Conservation (phyloP, 2,113 vertebrate genomes). For the Grallaria varia region DNA sequence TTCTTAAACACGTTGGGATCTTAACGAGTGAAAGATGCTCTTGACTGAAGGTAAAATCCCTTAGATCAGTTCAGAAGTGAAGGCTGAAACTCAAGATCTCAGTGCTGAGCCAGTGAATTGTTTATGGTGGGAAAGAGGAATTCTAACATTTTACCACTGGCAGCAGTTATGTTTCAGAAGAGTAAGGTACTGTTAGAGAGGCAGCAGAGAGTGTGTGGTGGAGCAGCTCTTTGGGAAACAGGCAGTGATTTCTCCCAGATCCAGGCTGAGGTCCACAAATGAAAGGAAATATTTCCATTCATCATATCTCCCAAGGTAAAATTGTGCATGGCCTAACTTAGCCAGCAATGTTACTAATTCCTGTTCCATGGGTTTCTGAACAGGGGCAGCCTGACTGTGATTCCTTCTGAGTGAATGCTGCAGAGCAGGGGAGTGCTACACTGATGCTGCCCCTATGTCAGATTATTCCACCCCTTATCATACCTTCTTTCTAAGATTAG, state of each 20-base stretch:
- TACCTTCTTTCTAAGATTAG: neutral
- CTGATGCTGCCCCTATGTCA: neutral
- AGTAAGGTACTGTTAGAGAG: neutral
- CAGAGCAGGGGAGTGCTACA: neutral
- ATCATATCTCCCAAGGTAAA: neutral
- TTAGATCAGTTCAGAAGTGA: neutral
- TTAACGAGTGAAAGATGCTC: neutral
- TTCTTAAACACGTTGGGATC: neutral
- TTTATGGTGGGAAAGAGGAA: neutral
- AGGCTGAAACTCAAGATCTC: neutral
- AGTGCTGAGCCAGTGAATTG: neutral
- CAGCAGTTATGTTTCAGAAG: neutral
- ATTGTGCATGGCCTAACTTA: neutral
- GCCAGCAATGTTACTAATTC: neutral
- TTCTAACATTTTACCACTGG: neutral
- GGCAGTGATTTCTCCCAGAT: neutral
- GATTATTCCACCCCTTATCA: neutral
- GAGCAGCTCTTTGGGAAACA: neutral
- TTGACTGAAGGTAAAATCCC: neutral
- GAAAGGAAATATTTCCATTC: neutral
- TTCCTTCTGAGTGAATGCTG: neutral
- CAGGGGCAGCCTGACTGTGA: neutral
- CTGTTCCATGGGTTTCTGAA: neutral
- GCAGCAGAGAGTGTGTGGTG: rapidly evolving
- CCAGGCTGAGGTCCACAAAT: neutral